These are phyloP conservation scores for Trachymyrmex septentrionalis DNA, from an alignment of 1,140 invertebrate species.

Conservation along the genomic window DNA sequence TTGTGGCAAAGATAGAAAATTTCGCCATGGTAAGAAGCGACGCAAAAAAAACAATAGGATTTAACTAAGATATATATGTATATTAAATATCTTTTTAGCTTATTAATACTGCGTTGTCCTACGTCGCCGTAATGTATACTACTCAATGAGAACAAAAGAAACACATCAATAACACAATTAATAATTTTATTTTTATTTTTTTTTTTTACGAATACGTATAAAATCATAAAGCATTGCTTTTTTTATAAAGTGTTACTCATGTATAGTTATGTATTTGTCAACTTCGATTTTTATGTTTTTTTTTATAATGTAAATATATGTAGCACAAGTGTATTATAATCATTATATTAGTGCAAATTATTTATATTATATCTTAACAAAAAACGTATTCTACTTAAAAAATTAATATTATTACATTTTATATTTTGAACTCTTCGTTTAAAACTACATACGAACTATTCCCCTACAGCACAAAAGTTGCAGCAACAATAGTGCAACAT, in stretches of 20 bases:
- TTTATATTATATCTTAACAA: slow-evolving; percentile 7
- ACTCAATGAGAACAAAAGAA: neutral
- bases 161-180: neutral
- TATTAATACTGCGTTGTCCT: slow-evolving; percentile 35
- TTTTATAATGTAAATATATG: neutral
- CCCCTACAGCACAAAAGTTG: too few species aligned
- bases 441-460: neutral
- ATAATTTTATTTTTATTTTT: slow-evolving; percentile 6
- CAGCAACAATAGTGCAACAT: too few species aligned
- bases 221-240: neutral
- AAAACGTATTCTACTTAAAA: neutral
- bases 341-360: neutral
- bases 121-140: slow-evolving; percentile 48
- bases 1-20: slow-evolving; percentile 53
- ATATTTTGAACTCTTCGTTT: neutral
- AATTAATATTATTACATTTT: neutral
- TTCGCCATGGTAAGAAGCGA: slow-evolving; percentile 58
- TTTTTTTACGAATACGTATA: neutral
- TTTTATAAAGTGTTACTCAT: neutral
- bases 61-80: neutral
- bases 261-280: neutral
- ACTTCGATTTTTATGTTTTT: neutral
- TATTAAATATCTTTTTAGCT: slow-evolving; percentile 52
- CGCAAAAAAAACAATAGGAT: neutral
- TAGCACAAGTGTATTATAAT: neutral